Base-by-base conservation (phyloP, 2,113 vertebrate genomes). In the Paratilapia polleni region DNA sequence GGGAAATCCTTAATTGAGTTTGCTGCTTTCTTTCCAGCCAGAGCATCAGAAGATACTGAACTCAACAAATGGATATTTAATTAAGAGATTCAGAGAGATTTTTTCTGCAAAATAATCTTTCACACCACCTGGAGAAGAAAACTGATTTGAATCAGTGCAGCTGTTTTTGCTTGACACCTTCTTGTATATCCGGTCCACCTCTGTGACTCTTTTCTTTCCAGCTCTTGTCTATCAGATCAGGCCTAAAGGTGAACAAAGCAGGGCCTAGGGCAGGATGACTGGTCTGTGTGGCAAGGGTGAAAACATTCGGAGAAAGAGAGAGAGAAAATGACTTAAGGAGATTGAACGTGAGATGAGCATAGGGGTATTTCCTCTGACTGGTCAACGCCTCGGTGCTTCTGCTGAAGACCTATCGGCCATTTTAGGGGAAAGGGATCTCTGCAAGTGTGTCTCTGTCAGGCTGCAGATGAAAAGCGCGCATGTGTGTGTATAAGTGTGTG, bases 341-440 rank as follows among this genome's bases (percentile, higher is more conserved):
- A 59, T 6, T 36, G 49, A 70, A 6, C 38, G 74, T 15, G 75
- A 77, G 64, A 81, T 1, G 36, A 81, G 63, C 19, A 7, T 31
- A 31, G 76, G 14, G 2, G 60, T 38, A 6, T 47, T 83, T 75
- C 77, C 43, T 78, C n/a, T 1, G 6, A 17, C 77, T 81, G 66
- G 22, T 43, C 54, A 1, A 10, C 4, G 20, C 70, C 57, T 77
- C 5, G 15, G 5, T 9, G 52, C 64, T 49, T 58, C 77, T 31
- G 8, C 2, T 3, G 8, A 24, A 43, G 54, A 70, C 38, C 73
- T 4, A 47, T 88, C 78, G 47, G 87, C 82, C 90, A 91, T 93
- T 82, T 93, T 91, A 89, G 82, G 26, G 34, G 28, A 20, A 59
- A 54, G 13, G 70, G 83, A 78, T 63, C 70, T 78, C 81, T 70